Evolutionary conservation across 2,113 vertebrate species (phyloP), one percentile per base, ranked within the genome.

Genomic region (Rhipidura dahli): DNA sequence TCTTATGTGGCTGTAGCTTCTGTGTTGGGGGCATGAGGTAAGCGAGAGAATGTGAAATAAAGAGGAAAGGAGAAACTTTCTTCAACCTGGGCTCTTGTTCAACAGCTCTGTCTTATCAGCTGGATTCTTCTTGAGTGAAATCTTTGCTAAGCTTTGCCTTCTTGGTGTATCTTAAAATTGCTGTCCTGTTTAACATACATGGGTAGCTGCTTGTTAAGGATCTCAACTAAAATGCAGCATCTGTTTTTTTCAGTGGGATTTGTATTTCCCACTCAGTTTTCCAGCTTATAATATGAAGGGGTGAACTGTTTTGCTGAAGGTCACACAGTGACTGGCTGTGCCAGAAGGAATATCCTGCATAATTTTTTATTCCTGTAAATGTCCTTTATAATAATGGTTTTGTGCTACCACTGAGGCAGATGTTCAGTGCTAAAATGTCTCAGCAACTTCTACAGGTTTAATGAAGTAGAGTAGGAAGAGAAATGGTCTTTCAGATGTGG

Each of bases 251-350:
- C n/a, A 51, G 45, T 16, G 57, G 56, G 44, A 30, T 54, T 73
- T 9, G 7, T 63, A 42, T 83, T 93, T 96, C 65, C 95, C 42
- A 33, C 24, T 66, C 54, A 61, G 16, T 64, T 94, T 92, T 91
- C 45, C 83, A 95, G 23, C 51, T 95, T 64, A 53, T 20, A 39
- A 35, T 61, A 35, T 26, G 44, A 71, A 79, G 26, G 70, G 39
- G 54, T 95, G 90, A 95, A 83, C 28, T 64, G 65, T 68, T 79
- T 84, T 90, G 61, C 70, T 87, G 68, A 66, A 78, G 90, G 92
- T 54, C 64, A 68, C 72, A 47, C 51, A 94, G 66, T 2, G 45
- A 90, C 54, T 30, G 19, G 15, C 45, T 93, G 57, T 80, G 51
- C 42, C 63, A 83, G 30, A 15, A 61, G 37, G n/a, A 54, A n/a